A percentile compares a stretch with the other conserved stretches of the same genome.
Evolutionary conservation across 2,113 vertebrate species (phyloP).

Genomic region (Tachysurus vachellii): DNA sequence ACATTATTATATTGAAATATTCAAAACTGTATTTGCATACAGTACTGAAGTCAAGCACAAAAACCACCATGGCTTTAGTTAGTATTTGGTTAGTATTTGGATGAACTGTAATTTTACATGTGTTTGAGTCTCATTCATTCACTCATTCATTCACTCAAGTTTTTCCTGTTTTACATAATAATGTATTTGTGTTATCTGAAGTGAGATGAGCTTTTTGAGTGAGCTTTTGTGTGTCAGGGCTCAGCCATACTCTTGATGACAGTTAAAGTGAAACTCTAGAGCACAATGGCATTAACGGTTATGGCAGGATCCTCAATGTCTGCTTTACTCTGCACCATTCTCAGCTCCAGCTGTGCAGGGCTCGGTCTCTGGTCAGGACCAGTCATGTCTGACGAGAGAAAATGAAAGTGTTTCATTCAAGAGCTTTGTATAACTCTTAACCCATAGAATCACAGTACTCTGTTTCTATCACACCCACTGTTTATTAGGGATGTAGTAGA

Average conservation of each 20-base stretch:
- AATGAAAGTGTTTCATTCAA: conserved; percentile 4
- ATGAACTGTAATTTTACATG: neutral
- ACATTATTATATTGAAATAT: conserved; percentile 2
- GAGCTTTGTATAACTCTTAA: neutral
- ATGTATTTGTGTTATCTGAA: neutral
- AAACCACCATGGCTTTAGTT: neutral
- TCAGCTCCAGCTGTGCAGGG: conserved; percentile 88
- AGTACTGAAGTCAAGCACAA: neutral
- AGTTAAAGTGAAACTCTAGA: neutral
- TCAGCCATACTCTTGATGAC: neutral
- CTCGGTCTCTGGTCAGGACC: conserved; percentile 83
- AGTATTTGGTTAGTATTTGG: neutral
- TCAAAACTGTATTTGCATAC: neutral
- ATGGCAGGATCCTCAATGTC: conserved; percentile 93
- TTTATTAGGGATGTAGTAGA: too few relatives aligned
- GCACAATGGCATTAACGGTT: conserved; percentile 74
- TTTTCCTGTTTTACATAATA: neutral
- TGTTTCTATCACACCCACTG: neutral
- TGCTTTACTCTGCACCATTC: conserved; percentile 94
- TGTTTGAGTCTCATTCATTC: neutral
- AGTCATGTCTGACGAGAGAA: conserved; percentile 74
- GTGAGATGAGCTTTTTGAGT: neutral
- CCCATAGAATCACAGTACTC: neutral
- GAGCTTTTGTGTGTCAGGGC: neutral
- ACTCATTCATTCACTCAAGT: too few relatives aligned